Evolutionary conservation across 2,797 vertebrate species (phyloP).

Genomic region (Luscinia megarhynchos): DNA sequence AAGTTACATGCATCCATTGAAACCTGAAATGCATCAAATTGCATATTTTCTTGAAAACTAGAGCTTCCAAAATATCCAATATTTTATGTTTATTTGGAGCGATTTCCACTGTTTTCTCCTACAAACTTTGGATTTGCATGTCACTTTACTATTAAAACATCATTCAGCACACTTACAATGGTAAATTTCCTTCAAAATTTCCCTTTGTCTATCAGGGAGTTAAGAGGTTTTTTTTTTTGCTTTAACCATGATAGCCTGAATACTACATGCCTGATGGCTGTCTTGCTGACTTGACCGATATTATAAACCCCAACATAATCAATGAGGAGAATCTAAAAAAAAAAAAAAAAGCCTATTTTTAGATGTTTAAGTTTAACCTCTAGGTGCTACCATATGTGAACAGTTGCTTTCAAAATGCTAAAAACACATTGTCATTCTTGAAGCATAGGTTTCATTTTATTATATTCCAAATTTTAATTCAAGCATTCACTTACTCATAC

Average conservation of each 20-base stretch:
- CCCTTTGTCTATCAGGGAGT: neutral
- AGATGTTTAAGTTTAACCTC: neutral
- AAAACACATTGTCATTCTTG: neutral
- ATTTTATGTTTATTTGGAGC: neutral
- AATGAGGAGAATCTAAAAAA: neutral
- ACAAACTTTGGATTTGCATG: neutral
- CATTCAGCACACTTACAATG: neutral
- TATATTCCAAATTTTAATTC: neutral
- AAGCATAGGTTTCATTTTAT: neutral
- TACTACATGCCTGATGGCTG: neutral
- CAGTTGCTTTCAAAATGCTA: neutral
- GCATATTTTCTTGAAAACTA: neutral
- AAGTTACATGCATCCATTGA: neutral
- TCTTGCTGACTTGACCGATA: neutral
- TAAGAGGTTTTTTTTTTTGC: neutral
- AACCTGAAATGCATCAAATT: neutral
- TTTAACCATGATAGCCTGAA: neutral
- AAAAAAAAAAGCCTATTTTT: neutral
- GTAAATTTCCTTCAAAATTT: neutral
- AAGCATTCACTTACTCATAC: constrained; percentile 86
- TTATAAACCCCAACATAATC: neutral
- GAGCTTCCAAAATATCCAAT: neutral
- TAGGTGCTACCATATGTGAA: rapidly evolving
- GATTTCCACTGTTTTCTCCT: neutral
- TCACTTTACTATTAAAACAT: neutral